A percentile compares a stretch with the other conserved stretches of the same genome.
Evolutionary conservation across 2,888 invertebrate genomes (phyloP).

Genomic region (Mythimna ferrago): DNA sequence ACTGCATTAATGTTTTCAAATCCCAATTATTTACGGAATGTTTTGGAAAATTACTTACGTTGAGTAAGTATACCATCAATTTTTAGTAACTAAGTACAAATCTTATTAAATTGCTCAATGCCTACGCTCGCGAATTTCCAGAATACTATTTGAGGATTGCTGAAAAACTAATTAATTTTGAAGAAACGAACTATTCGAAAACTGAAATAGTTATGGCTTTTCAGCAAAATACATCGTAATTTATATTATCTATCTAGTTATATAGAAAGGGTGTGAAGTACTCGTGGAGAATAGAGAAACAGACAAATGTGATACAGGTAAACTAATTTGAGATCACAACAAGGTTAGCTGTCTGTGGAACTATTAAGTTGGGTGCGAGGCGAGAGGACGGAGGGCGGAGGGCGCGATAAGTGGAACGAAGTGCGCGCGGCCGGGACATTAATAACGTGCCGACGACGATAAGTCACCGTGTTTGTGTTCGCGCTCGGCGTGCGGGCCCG

Average conservation of each 20-base stretch:
- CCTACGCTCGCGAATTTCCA: background rate
- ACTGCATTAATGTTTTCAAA: background rate
- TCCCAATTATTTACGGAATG: background rate
- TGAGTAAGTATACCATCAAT: background rate
- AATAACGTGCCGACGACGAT: constrained; percentile 43
- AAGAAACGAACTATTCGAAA: constrained; percentile 4
- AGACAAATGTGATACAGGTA: constrained; percentile 52
- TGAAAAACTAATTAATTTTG: constrained; percentile 4
- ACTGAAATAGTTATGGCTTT: background rate
- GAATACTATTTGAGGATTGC: background rate
- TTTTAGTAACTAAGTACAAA: background rate
- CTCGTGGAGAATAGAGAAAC: constrained; percentile 23
- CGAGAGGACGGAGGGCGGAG: constrained; percentile 16
- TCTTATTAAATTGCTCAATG: constrained; percentile 24
- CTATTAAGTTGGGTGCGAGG: constrained; percentile 31
- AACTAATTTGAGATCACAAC: constrained; percentile 52
- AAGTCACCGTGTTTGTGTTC: constrained; percentile 53
- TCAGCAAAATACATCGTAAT: background rate
- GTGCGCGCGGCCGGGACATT: constrained; percentile 27
- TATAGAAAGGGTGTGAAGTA: constrained; percentile 4
- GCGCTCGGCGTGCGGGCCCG: background rate
- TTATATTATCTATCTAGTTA: background rate
- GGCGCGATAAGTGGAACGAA: constrained; percentile 54
- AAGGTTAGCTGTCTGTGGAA: constrained; percentile 43
- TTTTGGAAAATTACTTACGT: background rate